Evolutionary conservation across 1,140 invertebrate species (phyloP), one percentile per base, ranked within the genome.

Genomic region (Asbolus verrucosus): DNA sequence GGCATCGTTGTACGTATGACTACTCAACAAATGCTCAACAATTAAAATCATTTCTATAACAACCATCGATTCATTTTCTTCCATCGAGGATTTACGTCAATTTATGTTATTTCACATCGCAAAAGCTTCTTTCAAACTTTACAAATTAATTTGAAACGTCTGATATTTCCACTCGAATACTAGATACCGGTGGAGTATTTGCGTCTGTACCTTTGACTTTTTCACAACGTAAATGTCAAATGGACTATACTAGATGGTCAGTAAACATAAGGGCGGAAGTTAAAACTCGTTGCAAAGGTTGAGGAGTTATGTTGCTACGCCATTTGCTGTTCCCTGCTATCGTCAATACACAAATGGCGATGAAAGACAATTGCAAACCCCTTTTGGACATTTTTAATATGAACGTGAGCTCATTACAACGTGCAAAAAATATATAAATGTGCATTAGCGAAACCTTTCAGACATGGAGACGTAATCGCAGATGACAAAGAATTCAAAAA

Each of bases 401-500:
- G 18, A 46, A 6, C 6, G 6, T 19, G n/a, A 46, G 41, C 41
- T 46, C 16, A 18, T 46, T 46, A 46, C 1, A 46, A 46, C 8
- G 11, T 46, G 16, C 11, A 11, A 41, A 46, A 46, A 46, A 46
- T 30, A 5, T 30, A 30, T 5, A 30, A 5, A 8, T 30, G 27
- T 41, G 41, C 41, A 46, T 21, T 18, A 38, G 39, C 15, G 11
- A 9, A 43, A 9, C 39, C 16, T 9, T 16, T 24, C 46, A n/a
- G 27, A 54, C 21, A 54, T 27, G 21, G 43, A 50, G 19, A 14
- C 19, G 27, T 30, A 54, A 54, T 54, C 19, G 46, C 46, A 14
- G 21, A 54, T 54, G 46, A 27, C 46, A 54, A 54, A 54, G 43
- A 54, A 30, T 54, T 54, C 46, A 54, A 54, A 54, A 54, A 27